Evolutionary conservation across 2,797 vertebrate species (phyloP).

Genomic region (Acanthurus tractus): DNA sequence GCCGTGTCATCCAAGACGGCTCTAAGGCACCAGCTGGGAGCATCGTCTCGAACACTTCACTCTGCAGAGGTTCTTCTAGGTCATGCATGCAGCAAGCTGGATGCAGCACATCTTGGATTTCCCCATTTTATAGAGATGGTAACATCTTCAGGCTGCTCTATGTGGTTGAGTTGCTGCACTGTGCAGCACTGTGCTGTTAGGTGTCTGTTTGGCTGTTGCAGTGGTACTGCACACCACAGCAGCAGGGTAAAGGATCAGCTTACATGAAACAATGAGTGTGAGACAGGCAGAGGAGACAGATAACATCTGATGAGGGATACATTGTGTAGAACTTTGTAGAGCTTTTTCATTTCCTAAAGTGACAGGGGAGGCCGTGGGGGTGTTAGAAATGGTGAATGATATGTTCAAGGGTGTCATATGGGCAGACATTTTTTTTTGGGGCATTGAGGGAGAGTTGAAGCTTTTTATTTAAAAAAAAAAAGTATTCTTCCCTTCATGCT

Average conservation of each 20-base stretch:
- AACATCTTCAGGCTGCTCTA: constrained; percentile 16
- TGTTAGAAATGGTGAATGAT: constrained; percentile 9
- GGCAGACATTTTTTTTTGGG: not conserved
- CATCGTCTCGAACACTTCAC: not conserved
- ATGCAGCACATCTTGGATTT: constrained; percentile 38
- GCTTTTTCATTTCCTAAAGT: constrained; percentile 32
- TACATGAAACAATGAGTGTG: constrained; percentile 43
- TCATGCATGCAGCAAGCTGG: not conserved
- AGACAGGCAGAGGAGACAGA: not conserved
- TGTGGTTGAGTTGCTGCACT: constrained; percentile 29
- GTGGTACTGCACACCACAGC: constrained; percentile 20
- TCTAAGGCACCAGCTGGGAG: not conserved
- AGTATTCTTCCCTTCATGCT: not conserved
- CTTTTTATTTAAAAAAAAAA: no score
- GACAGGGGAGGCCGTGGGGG: constrained; percentile 1
- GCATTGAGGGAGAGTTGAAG: not conserved
- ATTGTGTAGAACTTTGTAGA: not conserved
- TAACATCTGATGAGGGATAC: constrained; percentile 22
- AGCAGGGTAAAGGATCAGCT: constrained; percentile 42
- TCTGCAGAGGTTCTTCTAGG: constrained; percentile 14
- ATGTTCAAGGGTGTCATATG: not conserved
- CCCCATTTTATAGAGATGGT: constrained; percentile 9
- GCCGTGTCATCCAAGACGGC: constrained; percentile 40
- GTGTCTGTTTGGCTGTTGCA: constrained; percentile 16
- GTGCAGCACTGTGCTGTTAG: constrained; percentile 22